Base-by-base conservation (phyloP, 1,140 invertebrate species). In the fruit fly (Drosophila melanogaster) region DNA sequence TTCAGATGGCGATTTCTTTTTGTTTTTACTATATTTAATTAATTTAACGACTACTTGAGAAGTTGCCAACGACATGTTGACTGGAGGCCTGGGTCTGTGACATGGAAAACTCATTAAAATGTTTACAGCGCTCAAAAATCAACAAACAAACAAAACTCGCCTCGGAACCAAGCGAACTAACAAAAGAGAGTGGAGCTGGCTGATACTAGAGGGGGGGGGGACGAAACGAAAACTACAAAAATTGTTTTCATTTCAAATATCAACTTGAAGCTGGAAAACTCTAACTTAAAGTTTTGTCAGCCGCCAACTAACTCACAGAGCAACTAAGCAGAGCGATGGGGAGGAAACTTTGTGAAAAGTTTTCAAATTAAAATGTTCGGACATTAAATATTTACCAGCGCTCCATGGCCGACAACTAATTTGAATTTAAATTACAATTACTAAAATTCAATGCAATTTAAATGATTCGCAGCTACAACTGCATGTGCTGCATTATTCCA, bases 71-170 rank as follows among this genome's bases (percentile, higher is more conserved):
- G 73, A 89, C 72, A 83, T 74, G 72, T 54, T 57, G 77, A 46
- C 66, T 54, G 51, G 15, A 38, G 55, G 44, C 53, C 58, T n/a
- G 53, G 73, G 76, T 56, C 62, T 46, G 61, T 61, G 77, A 90
- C 81, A 90, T 89, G 89, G 84, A 89, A 90, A 90, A 90, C 89
- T 90, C 89, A 90, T 90, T 90, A 90, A 90, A 90, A 89, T 90
- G 89, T 90, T 90, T 90, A 89, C 89, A 89, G 79, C 84, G 69
- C 85, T 84, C 72, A 84, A 71, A 77, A 81, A 89, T 84, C 84
- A 87, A 89, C 64, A 76, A 85, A 81, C 62, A 81, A 85, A 84
- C 74, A 65, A 67, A 86, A 70, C 57, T 26, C 58, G 41, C 58
- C 54, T 44, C 61, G 61, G 79, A 65, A 50, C 33, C 14, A 33